Evolutionary conservation across 2,888 invertebrate genomes (phyloP), one percentile per base, ranked within the genome.

Genomic region (Tyria jacobaeae): DNA sequence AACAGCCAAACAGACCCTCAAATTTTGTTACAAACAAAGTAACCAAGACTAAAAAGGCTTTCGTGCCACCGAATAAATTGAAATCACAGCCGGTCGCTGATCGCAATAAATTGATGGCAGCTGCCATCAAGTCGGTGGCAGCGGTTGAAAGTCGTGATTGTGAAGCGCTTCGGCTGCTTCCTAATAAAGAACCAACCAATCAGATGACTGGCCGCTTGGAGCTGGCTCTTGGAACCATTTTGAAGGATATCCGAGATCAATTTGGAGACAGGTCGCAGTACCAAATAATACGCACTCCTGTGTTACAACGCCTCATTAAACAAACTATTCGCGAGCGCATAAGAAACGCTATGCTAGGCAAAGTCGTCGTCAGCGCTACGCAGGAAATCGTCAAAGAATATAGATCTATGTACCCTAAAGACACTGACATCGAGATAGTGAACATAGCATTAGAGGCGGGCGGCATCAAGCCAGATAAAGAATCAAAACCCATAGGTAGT

Each of bases 191-290:
- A 60, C 88, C 89, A 3, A 69, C 82, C 41, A 74, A 73, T 44
- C 84, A 85, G 71, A 63, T 89, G 69, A 79, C 66, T 34, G 91
- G 92, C 41, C 87, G 92, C n/a, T 70, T 93, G 61, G 92, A 91
- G 79, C 71, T 91, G 58, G 88, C 88, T 24, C 70, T 92, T 54
- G 92, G 92, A 57, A 60, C 53, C 41, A 81, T 93, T 49, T 64
- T 91, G 60, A 90, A 89, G 77, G 80, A 87, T 24, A 72, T 91
- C 39, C 86, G 79, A 70, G 55, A 64, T 6, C 56, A 68, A 44
- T 75, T 68, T 57, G 67, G 51, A 2, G 57, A 62, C 5, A 54
- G 69, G 12, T 54, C 58, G 1, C 62, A 79, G 55, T 56, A 39
- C 9, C 12, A 39, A 6, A n/a, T 67, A 49, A 72, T 84, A 68